Evolutionary conservation across 2,888 invertebrate species (phyloP), one percentile per base, ranked within the genome.

Genomic region (Ctenicera cuprea): DNA sequence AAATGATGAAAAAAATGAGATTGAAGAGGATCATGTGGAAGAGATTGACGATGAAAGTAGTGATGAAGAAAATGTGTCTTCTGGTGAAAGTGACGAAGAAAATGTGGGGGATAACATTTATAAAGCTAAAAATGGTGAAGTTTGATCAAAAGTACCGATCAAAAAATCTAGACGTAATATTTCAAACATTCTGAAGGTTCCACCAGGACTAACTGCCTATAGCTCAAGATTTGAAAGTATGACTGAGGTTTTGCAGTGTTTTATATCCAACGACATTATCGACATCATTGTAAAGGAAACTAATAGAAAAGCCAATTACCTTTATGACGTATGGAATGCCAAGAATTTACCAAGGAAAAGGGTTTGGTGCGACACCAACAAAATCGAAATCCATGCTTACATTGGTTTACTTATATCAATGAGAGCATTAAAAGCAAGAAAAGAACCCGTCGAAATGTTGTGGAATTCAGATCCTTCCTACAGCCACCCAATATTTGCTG

Each of bases 401-500:
- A 45, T 43, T 11, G 43, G 45, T 62, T 22, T 62, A 22, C 62
- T 45, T 41, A 41, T 62, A 22, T 38, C 41, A 16, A 41, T 62
- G 22, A 22, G 41, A 22, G 26, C 26, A 41, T 8, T 62, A 22
- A 12, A 43, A 62, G 45, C 14, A 45, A 62, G 26, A 43, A 43
- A 20, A 22, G 3, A 20, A 26, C 20, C 22, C 26, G 12, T 50
- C 1, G 2, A 50, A 1, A 50, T 22, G 14, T 38, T 54, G 26
- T 54, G 54, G 54, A 54, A 26, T 37, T 38, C 16, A 41, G 38
- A 61, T 61, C 38, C 37, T 38, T 41, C 22, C 18, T 50, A 38
- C 18, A 14, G n/a, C 18, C 41, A 3, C 4, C 59, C 57, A 20
- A 61, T 69, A 3, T 69, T 69, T 61, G 14, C 26, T 57, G 33